Evolutionary conservation across 2,888 invertebrate species (phyloP), one percentile per base, ranked within the genome.

Genomic region (Heliconius charithonia): DNA sequence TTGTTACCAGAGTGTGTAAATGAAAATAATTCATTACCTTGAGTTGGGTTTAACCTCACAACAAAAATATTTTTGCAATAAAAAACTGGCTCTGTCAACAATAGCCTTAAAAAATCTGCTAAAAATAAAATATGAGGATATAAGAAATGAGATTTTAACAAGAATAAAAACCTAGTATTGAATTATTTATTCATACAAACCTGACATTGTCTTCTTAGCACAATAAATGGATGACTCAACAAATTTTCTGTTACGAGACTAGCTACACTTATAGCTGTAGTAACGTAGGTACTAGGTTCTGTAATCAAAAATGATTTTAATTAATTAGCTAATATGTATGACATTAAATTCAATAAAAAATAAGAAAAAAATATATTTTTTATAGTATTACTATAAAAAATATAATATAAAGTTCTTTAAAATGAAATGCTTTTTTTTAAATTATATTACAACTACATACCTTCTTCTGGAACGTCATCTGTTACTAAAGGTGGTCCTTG

Each of bases 131-230:
- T 0, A 62, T 25, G 25, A 13, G 62, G 1, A 27, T n/a, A 25
- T 71, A 63, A 19, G 32, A 76, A 71, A 66, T 16, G 0, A 77
- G 19, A 69, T 45, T 59, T 2, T 32, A 56, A 9, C 16, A 32
- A 71, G 59, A 27, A 66, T 22, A 62, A 56, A 25, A 62, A 3
- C 45, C 13, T 56, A 56, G 10, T 29, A 71, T 51, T 25, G 13
- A 32, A 62, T 29, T 19, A 62, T 32, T 62, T 59, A 62, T 25
- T n/a, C 16, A 62, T 66, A 84, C 83, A 94, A 83, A 98, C 98
- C 96, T 99, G 99, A 89, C 99, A 99, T 92, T 99, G 99, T 86
- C 99, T 96, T 83, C 99, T 95, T 76, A 99, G 90, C 0, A 99
- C 99, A 86, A 98, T 96, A 89, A 98, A 99, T 22, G 99, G 99